Evolutionary conservation across 2,113 vertebrate species (phyloP).

Genomic region (Gopherus flavomarginatus): DNA sequence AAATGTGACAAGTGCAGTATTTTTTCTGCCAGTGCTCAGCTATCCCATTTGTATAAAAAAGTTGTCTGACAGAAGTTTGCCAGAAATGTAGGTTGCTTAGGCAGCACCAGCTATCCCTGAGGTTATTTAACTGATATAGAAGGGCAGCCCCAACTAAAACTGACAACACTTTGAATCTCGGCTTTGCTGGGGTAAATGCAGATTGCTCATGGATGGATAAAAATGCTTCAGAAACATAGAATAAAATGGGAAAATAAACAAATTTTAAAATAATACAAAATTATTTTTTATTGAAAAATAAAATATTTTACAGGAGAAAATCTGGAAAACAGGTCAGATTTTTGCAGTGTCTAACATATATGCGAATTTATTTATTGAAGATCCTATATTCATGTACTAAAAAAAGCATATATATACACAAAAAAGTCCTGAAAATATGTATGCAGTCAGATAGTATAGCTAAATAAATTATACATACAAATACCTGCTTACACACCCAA

Average conservation of each 20-base stretch:
- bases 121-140: constrained; percentile 41
- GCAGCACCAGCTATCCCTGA: neutral
- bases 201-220: neutral
- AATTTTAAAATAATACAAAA: constrained; percentile 14
- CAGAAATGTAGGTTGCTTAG: constrained; percentile 26
- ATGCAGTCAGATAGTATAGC: neutral
- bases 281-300: neutral
- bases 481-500: neutral
- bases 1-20: neutral
- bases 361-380: neutral
- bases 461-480: neutral
- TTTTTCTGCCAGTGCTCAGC: neutral
- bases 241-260: neutral
- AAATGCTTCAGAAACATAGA: neutral
- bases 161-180: neutral
- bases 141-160: constrained; percentile 31
- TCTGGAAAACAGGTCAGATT: neutral
- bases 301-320: neutral
- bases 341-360: neutral
- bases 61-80: neutral
- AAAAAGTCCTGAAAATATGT: neutral
- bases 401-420: neutral
- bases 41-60: neutral
- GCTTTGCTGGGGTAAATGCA: constrained; percentile 3
- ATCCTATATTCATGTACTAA: neutral